Base-by-base conservation (phyloP, 2,888 invertebrate species). In the Noctua pronuba region DNA sequence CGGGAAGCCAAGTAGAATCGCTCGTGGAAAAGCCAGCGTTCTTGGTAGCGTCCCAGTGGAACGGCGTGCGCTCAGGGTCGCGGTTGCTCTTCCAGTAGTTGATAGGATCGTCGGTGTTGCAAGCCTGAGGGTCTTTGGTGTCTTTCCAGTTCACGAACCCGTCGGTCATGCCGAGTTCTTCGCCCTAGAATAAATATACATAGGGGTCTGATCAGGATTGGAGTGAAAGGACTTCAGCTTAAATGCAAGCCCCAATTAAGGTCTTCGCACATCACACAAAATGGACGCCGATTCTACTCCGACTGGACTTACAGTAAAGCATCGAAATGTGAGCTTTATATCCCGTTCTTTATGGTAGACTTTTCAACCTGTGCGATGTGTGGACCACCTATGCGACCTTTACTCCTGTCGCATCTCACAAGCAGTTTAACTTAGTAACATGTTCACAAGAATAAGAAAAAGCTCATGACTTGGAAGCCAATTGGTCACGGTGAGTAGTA, bases 131-230 rank as follows among this genome's bases (percentile, higher is more conserved):
- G 93, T 98, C 98, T 1, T 97, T 94, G 0, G 98, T 98, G 78
- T 98, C 97, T 21, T 97, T 94, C 97, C 97, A 98, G 8, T 97
- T 96, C n/a, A 98, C 96, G 88, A 93, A 92, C 2, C 97, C 97
- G 90, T 98, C 97, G 0, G 97, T 96, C 98, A 98, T 98, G 18
- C 98, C 98, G 74, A 99, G 97, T 93, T 99, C 99, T 91, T 99
- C 98, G 2, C 99, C 99, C 95, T 98, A 97, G 28, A 67, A 73
- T n/a, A 11, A 49, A 38, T 13, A 18, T 8, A 52, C 10, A 3
- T 35, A 62, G 3, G 18, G 5, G 3, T 10, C 11, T 4, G n/a
- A n/a, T 5, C 7, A 11, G 6, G 31, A 10, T 35, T 18, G 4
- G 24, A 10, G 2, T 13, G 7, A n/a, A 11, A 68, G 41, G 7